Percentiles rank a stretch among this genome's conserved stretches.
Evolutionary conservation across 2,797 vertebrate genomes (phyloP).

Genomic region (Enoplosus armatus): DNA sequence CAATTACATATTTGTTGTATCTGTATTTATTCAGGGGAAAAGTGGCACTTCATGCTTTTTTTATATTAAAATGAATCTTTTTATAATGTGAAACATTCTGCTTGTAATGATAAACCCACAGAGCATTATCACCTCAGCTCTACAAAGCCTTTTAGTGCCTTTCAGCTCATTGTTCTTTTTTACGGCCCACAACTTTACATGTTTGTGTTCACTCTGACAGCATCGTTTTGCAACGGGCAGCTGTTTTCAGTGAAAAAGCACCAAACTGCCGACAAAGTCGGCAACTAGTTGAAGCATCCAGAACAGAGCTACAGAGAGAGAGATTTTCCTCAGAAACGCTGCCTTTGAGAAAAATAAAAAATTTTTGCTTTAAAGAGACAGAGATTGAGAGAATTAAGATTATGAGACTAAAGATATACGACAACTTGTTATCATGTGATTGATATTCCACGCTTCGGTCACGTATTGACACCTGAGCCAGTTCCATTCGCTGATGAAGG

Average conservation of each 20-base stretch:
- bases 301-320: too few species aligned
- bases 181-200: too few species aligned
- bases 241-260: not conserved
- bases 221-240: not conserved
- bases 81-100: not conserved
- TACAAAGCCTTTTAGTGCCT: not conserved
- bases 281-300: too few species aligned
- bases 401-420: not conserved
- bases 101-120: not conserved
- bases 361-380: not conserved
- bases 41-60: too few species aligned
- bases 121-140: not conserved
- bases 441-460: too few species aligned
- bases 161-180: not conserved
- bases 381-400: not conserved
- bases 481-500: not conserved
- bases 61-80: too few species aligned
- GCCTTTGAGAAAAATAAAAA: not conserved
- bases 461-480: not conserved
- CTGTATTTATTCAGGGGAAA: not conserved
- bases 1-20: too few species aligned
- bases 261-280: too few species aligned
- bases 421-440: too few species aligned
- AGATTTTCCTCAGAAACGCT: too few species aligned
- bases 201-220: not conserved